Evolutionary conservation across 2,797 vertebrate genomes (phyloP).

Genomic region (Sebastes cheni): DNA sequence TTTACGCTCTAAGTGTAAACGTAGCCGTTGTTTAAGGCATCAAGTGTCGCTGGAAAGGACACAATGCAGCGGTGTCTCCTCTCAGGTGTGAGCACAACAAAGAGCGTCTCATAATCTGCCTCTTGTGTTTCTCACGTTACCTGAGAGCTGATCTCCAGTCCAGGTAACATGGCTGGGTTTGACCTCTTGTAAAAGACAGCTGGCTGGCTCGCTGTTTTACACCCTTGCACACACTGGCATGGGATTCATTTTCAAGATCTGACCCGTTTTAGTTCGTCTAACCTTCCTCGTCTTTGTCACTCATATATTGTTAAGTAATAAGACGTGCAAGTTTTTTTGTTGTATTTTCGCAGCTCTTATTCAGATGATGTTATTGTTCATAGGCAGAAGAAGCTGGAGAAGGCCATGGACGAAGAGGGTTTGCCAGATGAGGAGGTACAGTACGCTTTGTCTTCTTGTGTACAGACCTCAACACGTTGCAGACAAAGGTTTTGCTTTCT

Average conservation of each 20-base stretch:
- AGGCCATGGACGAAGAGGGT: slow-evolving; percentile 98
- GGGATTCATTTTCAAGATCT: slow-evolving; percentile 10
- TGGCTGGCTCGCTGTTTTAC: slow-evolving; percentile 16
- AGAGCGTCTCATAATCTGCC: background rate
- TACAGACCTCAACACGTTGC: background rate
- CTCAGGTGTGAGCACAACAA: slow-evolving; percentile 33
- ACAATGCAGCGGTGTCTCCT: background rate
- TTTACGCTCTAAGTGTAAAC: background rate
- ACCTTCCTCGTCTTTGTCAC: background rate
- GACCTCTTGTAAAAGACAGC: background rate
- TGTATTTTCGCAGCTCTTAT: background rate
- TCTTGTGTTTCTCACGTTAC: slow-evolving; percentile 31
- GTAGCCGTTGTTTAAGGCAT: slow-evolving; percentile 19
- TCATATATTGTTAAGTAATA: background rate
- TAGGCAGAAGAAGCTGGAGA: slow-evolving; percentile 98
- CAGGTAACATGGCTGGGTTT: background rate
- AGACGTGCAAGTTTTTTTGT: background rate
- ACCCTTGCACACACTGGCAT: background rate
- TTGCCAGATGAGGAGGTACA: slow-evolving; percentile 94
- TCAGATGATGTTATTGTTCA: background rate
- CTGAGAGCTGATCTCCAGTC: slow-evolving; percentile 20
- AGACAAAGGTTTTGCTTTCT: background rate
- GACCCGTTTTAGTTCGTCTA: background rate
- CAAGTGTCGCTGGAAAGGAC: slow-evolving; percentile 8
- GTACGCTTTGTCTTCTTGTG: background rate